Base-by-base conservation (phyloP, 2,888 invertebrate genomes). In the Phymatocera aterrima region DNA sequence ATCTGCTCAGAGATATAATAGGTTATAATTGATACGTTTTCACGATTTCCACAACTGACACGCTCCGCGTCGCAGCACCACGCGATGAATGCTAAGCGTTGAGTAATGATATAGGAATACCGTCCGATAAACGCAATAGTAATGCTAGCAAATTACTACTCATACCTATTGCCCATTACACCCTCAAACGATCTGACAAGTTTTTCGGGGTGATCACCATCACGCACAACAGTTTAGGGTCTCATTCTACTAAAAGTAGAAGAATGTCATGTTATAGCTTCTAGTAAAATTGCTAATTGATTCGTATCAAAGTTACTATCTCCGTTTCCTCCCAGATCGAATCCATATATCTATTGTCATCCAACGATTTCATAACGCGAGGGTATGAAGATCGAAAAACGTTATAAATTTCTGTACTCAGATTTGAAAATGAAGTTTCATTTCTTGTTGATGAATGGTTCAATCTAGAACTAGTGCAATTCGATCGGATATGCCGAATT, bases 51-150 rank as follows among this genome's bases (percentile, higher is more conserved):
- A 24, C 28, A 34, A 46, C 46, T 46, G 46, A 43, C 68, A 68
- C 46, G 68, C 28, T 15, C 28, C 46, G 43, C 6, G 2, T 8
- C 21, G 8, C 54, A n/a, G n/a, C n/a, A 24, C 24, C 46, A 68
- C 28, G 68, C 68, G 68, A 43, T 24, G 40, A 68, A 68, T 68
- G 46, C 46, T 68, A 28, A 43, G 46, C 46, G 28, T 2, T 68
- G 34, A 68, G 24, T 68, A 43, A 43, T 46, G 40, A 68, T 46
- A 46, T 46, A n/a, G n/a, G n/a, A n/a, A n/a, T n/a, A 46, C 43
- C 65, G 12, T 46, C 18, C 46, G 68, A 68, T 68, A 68, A 68
- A 46, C 46, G n/a, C n/a, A n/a, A n/a, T n/a, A 15, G 68, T 68
- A 43, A 68, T 34, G 46, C 12, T 46, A n/a, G 68, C 46, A 24